These are phyloP conservation scores for Aporrectodea caliginosa DNA, from an alignment of 1,140 invertebrate species.

Conservation along the genomic window DNA sequence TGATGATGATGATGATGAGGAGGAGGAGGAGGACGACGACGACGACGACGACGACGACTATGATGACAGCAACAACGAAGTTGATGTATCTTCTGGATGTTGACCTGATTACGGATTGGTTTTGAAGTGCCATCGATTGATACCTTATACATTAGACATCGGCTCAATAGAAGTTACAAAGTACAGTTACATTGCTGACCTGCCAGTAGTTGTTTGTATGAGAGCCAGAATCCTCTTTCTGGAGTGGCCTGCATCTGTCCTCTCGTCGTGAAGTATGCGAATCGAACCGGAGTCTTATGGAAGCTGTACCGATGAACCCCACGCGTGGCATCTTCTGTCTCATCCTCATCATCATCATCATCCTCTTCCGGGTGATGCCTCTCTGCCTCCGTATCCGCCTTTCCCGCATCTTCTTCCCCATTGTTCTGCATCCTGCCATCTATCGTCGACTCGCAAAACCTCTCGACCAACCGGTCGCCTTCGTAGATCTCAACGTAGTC, in stretches of 20 bases:
- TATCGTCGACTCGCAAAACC: neutral
- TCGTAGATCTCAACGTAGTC: neutral
- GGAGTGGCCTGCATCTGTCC: conserved; percentile 11
- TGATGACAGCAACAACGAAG: too few species aligned
- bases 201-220: conserved; percentile 7
- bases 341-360: neutral
- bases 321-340: neutral
- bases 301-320: neutral
- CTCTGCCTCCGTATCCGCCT: neutral
- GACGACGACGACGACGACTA: too few species aligned
- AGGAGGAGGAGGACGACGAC: too few species aligned
- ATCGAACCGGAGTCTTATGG: neutral
- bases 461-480: neutral
- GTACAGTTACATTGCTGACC: too few species aligned
- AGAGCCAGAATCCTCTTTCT: conserved; percentile 24
- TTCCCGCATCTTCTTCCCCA: neutral
- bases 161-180: too few species aligned
- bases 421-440: neutral
- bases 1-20: too few species aligned
- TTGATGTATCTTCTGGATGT: too few species aligned
- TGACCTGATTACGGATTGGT: too few species aligned
- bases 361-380: neutral
- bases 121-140: too few species aligned
- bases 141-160: too few species aligned
- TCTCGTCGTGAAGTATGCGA: neutral